Base-by-base conservation (phyloP, 1,140 invertebrate genomes). In the Apis cerana region DNA sequence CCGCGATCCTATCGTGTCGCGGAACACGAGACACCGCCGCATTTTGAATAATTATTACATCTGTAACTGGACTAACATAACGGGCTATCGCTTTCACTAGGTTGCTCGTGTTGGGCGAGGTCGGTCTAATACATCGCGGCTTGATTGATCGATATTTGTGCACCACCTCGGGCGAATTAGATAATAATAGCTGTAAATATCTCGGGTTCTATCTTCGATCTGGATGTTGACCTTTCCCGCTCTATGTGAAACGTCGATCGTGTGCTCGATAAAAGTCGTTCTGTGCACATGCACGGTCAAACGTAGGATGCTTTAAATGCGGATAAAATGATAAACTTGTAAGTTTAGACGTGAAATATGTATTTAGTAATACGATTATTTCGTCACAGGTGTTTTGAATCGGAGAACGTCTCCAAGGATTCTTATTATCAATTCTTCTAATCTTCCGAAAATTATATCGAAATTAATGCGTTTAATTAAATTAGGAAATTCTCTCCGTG, bases 11-110 rank as follows among this genome's bases (percentile, higher is more conserved):
- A 65, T 65, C 61, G 43, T 54, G 15, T 13, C 8, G 15, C 23
- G 5, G 15, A 27, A 43, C 64, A 65, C 50, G 61, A 27, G 61
- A 76, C 62, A 27, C 62, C 27, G 23, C 23, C 50, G 43, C 59
- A 27, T 77, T 67, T 77, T 65, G 75, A 77, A 67, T 67, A 56
- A 67, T 65, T 77, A 77, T 77, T 77, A 65, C 75, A 77, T 52
- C 50, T 27, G 61, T 33, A 62, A 33, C 17, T 11, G 43, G 43
- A 19, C 19, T n/a, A 62, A 64, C 62, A 9, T 64, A 64, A 33
- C 27, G 27, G 17, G 17, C 27, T 76, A 54, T 56, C 75, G 62
- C 75, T 77, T 77, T 67, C 62, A 67, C 62, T 77, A 17, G n/a
- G 12, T 27, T 8, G 56, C 43, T 67, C 58, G 58, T 19, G 58